Evolutionary conservation across 1,140 invertebrate species (phyloP), one percentile per base, ranked within the genome.

Genomic region (Trichonephila inaurata): DNA sequence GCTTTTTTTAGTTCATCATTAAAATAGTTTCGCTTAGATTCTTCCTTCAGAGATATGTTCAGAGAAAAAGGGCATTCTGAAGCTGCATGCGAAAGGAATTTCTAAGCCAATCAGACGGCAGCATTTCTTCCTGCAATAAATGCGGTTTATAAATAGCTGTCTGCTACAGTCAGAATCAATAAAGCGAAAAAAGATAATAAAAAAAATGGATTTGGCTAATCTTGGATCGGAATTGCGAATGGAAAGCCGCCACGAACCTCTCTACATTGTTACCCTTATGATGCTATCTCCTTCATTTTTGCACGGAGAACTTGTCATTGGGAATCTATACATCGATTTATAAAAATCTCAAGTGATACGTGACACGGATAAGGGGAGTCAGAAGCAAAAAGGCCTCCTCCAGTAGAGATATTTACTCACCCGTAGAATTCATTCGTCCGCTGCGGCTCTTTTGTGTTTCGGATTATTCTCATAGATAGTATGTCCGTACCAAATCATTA

Each of bases 241-340:
- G 51, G 51, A 51, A 51, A 12, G 51, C 51, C 28, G 72, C 44
- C 10, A 33, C 19, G n/a, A 85, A 85, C 19, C 83, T 85, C 58
- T 61, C 58, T n/a, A 19, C 51, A 21, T n/a, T 12, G 58, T 61
- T 58, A 58, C 40, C 51, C 81, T 40, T 51, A 10, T 83, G 81
- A 83, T 83, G 40, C 33, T 83, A 83, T 83, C 81, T 51, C 81
- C 51, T 91, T 92, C 90, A 92, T 64, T 92, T 92, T 92, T 66
- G 81, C 90, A 85, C 90, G 90, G 60, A 64, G 51, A 85, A 85
- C 90, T 92, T 92, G 90, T 92, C 90, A 85, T 92, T 85, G 81
- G 82, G 81, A 92, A 92, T 92, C 81, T 66, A 92, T 92, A 28
- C 33, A 69, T 64, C 90, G 90, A 92, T 92, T 92, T 85, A 85